Percentiles rank a stretch among this genome's conserved stretches.
These are phyloP conservation scores for Anthrax anthrax DNA, from an alignment of 2,888 invertebrate genomes.

Conservation along the genomic window DNA sequence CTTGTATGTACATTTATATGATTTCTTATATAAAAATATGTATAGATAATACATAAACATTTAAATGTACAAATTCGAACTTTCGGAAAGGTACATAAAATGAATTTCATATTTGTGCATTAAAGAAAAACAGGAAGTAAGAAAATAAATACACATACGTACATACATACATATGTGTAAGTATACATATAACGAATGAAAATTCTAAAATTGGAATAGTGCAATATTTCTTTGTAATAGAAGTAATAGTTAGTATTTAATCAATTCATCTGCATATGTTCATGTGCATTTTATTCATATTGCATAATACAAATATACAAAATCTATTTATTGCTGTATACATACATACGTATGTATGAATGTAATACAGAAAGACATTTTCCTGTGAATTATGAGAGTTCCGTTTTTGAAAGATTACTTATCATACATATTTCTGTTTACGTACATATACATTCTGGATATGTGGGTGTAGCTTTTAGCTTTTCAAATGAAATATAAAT, in stretches of 20 bases:
- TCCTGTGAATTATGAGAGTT: constrained; percentile 7
- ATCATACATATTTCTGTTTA: background rate
- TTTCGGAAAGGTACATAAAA: no score
- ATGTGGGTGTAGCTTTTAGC: no score
- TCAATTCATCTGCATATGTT: constrained; percentile 11
- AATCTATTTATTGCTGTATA: no score
- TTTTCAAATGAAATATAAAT: no score
- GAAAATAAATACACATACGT: background rate
- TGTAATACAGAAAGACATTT: constrained; percentile 2
- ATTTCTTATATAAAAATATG: no score
- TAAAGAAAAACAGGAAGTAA: background rate
- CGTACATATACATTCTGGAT: no score
- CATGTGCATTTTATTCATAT: constrained; percentile 2
- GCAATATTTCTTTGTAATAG: constrained; percentile 13
- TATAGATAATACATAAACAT: no score
- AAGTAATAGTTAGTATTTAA: constrained; percentile 13
- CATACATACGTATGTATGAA: background rate
- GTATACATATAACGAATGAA: no score
- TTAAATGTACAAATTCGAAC: no score
- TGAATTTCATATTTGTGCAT: background rate
- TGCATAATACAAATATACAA: no score
- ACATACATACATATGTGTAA: background rate
- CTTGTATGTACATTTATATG: no score
- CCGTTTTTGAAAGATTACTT: constrained; percentile 4
- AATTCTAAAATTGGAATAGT: constrained; percentile 3